A percentile compares a stretch with the other conserved stretches of the same genome.
Evolutionary conservation across 2,113 vertebrate genomes (phyloP).

Genomic region (Narcine bancroftii): DNA sequence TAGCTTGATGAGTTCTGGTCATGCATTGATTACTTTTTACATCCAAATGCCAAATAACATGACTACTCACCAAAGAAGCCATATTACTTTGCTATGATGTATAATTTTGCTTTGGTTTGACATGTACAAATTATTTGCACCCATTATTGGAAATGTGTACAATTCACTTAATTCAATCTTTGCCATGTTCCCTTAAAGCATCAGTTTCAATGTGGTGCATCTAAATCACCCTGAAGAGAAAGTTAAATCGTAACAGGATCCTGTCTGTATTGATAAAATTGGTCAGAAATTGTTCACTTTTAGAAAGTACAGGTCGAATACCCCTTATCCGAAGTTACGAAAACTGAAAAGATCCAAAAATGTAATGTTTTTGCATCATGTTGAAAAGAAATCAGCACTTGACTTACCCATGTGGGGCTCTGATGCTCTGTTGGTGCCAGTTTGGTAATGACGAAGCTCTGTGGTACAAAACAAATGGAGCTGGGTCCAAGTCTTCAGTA

Average conservation of each 20-base stretch:
- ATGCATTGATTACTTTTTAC: background rate
- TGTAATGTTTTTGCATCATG: too few relatives aligned
- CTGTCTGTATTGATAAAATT: background rate
- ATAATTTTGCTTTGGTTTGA: background rate
- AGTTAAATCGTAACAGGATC: background rate
- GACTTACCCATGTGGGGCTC: too few relatives aligned
- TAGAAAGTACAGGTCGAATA: too few relatives aligned
- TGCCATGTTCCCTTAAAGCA: background rate
- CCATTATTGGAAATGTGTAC: background rate
- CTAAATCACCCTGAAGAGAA: background rate
- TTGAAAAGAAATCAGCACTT: too few relatives aligned
- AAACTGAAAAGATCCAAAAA: too few relatives aligned
- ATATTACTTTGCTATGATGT: background rate
- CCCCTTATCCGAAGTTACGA: too few relatives aligned
- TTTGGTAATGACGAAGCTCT: too few relatives aligned
- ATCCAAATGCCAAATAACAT: background rate
- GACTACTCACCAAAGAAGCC: background rate
- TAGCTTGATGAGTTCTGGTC: background rate
- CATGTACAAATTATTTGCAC: background rate
- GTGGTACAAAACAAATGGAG: too few relatives aligned
- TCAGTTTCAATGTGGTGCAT: background rate
- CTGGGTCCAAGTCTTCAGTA: too few relatives aligned
- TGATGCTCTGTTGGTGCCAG: too few relatives aligned
- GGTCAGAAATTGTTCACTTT: background rate
- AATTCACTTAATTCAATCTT: background rate